Conservation (phyloP, 2,797 vertebrate species). For the Semaprochilodus insignis region DNA sequence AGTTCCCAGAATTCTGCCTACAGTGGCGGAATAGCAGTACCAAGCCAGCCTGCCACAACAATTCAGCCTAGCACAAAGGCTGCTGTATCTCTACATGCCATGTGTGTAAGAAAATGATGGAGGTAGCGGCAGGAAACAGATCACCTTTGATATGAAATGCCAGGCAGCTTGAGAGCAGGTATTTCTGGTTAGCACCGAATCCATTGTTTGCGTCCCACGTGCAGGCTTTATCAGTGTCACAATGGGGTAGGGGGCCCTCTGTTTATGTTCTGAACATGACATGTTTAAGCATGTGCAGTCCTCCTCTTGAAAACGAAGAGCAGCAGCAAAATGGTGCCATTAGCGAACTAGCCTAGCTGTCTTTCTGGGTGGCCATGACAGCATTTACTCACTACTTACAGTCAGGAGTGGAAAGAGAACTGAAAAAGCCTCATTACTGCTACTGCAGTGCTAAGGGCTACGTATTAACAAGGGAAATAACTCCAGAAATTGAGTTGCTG, state of each 20-base stretch:
- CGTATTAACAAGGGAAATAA: background rate
- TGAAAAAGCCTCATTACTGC: background rate
- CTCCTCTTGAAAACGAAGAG: constrained; percentile 20
- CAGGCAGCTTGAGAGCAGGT: background rate
- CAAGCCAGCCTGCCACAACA: constrained; percentile 30
- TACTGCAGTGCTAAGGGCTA: background rate
- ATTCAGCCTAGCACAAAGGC: constrained; percentile 7
- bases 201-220: constrained; percentile 17
- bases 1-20: background rate
- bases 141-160: background rate
- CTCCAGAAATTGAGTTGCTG: background rate
- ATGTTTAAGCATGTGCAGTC: constrained; percentile 16
- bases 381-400: background rate
- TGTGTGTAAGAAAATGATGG: constrained; percentile 8
- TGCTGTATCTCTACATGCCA: background rate
- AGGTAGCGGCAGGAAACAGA: background rate
- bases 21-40: constrained; percentile 23
- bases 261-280: constrained; percentile 33
- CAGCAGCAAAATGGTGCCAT: constrained; percentile 19
- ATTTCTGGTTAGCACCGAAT: constrained; percentile 11
- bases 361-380: constrained; percentile 9
- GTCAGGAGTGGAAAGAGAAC: background rate
- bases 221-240: constrained; percentile 12
- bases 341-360: background rate
- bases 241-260: constrained; percentile 22